Evolutionary conservation across 1,140 invertebrate genomes (phyloP).

Genomic region (Trialeurodes vaporariorum): DNA sequence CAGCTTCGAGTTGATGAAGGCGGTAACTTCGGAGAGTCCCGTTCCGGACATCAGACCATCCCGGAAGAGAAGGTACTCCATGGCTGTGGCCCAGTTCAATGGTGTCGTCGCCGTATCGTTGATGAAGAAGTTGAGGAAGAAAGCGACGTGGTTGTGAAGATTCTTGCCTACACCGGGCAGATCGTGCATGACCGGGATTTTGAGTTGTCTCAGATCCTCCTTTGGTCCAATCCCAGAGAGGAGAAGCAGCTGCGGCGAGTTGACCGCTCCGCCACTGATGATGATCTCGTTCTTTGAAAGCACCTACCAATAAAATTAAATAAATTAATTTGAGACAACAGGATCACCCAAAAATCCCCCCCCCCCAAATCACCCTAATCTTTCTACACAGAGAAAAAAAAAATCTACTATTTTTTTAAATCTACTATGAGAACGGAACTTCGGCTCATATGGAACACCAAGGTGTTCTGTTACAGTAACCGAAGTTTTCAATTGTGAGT

Average conservation of each 20-base stretch:
- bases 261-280: conserved; percentile 52
- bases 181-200: conserved; percentile 53
- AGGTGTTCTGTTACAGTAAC: no score
- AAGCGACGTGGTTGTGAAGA: conserved; percentile 76
- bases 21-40: conserved; percentile 70
- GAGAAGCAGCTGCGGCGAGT: conserved; percentile 70
- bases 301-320: no score
- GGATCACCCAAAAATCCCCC: no score
- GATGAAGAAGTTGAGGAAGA: conserved; percentile 60
- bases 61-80: conserved; percentile 71
- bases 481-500: no score
- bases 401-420: no score
- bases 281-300: conserved; percentile 53
- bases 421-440: no score
- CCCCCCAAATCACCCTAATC: no score
- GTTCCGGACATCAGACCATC: conserved; percentile 76
- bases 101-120: conserved; percentile 70
- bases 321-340: no score
- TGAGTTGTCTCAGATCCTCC: conserved; percentile 49
- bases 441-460: no score
- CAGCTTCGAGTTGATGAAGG: conserved; percentile 68
- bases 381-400: no score
- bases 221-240: conserved; percentile 70
- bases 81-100: conserved; percentile 75
- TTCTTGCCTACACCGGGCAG: conserved; percentile 77